These are phyloP conservation scores for Equus quagga DNA, from an alignment of 2,113 vertebrate genomes.

Conservation along the genomic window DNA sequence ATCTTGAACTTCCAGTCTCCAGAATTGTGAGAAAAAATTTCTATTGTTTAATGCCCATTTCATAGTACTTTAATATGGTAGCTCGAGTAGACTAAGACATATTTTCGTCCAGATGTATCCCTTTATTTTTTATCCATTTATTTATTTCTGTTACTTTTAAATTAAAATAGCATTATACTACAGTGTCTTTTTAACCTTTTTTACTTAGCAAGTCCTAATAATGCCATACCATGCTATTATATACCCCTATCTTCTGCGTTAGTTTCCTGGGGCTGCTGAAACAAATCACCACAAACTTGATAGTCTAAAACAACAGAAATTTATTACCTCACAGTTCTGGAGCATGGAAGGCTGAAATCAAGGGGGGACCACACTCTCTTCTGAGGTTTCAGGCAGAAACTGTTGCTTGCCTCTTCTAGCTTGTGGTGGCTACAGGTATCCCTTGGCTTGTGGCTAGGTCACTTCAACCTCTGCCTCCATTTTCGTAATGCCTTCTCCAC, in stretches of 20 bases:
- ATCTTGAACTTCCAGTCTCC: background rate
- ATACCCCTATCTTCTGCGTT: background rate
- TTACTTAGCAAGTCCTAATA: background rate
- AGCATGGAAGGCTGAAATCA: background rate
- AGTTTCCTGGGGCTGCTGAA: background rate
- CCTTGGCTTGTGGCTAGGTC: background rate
- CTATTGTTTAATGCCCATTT: background rate
- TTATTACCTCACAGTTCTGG: background rate
- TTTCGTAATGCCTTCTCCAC: background rate
- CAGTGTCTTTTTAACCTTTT: background rate
- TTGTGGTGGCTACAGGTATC: background rate
- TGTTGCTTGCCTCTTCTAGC: background rate
- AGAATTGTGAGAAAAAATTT: background rate
- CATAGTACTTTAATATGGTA: background rate
- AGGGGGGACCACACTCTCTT: background rate
- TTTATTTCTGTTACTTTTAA: background rate
- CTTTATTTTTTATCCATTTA: background rate
- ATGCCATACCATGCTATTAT: background rate
- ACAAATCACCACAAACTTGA: background rate
- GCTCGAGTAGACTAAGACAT: background rate
- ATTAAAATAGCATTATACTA: background rate
- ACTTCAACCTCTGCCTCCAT: background rate
- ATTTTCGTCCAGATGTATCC: background rate
- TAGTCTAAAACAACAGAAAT: constrained; percentile 5
- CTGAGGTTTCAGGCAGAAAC: background rate